phyloP scores from a whole-genome alignment of 1,140 invertebrate genomes.

The Hormaphis cornu region DNA sequence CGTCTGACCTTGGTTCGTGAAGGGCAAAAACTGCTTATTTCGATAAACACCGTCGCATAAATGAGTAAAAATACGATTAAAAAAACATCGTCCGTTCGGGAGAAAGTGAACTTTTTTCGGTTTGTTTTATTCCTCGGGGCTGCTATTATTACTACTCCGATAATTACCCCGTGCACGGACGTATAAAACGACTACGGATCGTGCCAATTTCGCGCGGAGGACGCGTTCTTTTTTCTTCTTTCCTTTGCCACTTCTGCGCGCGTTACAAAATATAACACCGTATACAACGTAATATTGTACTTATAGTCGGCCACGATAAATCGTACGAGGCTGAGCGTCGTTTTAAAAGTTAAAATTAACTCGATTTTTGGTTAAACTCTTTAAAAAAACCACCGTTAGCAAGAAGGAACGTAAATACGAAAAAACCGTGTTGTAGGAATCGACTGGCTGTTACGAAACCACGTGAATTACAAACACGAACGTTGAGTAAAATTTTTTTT shows the following conservation, averaged over 20 bases:
- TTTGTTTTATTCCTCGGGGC: neutral
- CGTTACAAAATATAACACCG: neutral
- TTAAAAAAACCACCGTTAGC: too few species aligned
- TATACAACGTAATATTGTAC: too few species aligned
- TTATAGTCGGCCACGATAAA: too few species aligned
- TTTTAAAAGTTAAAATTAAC: too few species aligned
- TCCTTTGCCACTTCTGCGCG: neutral
- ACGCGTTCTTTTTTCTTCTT: neutral
- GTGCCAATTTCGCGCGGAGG: neutral
- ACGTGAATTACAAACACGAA: too few species aligned
- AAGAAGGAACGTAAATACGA: too few species aligned
- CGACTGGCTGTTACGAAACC: too few species aligned
- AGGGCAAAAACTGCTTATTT: conserved; percentile 10
- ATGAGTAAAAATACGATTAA: neutral
- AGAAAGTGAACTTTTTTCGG: conserved; percentile 3
- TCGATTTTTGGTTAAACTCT: too few species aligned
- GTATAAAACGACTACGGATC: neutral
- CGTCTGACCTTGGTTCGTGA: neutral
- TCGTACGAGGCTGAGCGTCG: too few species aligned
- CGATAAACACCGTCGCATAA: too few species aligned
- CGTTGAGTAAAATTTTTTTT: too few species aligned
- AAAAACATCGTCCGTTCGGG: neutral
- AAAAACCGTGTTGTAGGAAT: too few species aligned
- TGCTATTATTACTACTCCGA: neutral
- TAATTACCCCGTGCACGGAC: neutral